Evolutionary conservation across 2,113 vertebrate species (phyloP).

Genomic region (Myxocyprinus asiaticus): DNA sequence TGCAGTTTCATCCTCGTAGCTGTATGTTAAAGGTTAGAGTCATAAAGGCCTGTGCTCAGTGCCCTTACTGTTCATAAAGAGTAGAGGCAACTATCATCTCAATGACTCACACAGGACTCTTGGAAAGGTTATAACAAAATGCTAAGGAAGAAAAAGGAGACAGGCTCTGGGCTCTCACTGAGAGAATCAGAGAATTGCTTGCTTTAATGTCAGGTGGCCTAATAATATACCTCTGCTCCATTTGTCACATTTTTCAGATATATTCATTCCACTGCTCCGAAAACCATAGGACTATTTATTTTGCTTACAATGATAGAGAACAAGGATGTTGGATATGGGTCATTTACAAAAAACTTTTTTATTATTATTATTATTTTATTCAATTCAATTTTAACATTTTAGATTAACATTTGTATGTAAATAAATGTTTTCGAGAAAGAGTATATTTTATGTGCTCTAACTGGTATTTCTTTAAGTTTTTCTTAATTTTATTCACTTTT

Average conservation of each 20-base stretch:
- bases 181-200: slow-evolving; percentile 39
- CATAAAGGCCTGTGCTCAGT: slow-evolving; percentile 60
- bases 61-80: slow-evolving; percentile 63
- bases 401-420: no score
- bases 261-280: background rate
- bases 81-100: slow-evolving; percentile 69
- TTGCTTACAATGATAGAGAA: slow-evolving; percentile 32
- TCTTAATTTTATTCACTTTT: no score
- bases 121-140: slow-evolving; percentile 66
- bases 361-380: no score
- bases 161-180: slow-evolving; percentile 19
- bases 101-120: slow-evolving; percentile 55
- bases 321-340: background rate
- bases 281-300: background rate
- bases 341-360: no score
- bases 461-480: no score
- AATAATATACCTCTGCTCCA: slow-evolving; percentile 29
- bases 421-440: no score
- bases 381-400: no score
- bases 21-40: slow-evolving; percentile 69
- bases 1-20: slow-evolving; percentile 40
- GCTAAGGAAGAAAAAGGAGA: slow-evolving; percentile 38
- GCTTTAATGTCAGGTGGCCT: slow-evolving; percentile 23
- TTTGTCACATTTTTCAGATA: slow-evolving; percentile 13
- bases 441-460: no score